Evolutionary conservation across 35 echinoderm and acorn worm genomes (phyloP).

Genomic region (Acanthaster planci): DNA sequence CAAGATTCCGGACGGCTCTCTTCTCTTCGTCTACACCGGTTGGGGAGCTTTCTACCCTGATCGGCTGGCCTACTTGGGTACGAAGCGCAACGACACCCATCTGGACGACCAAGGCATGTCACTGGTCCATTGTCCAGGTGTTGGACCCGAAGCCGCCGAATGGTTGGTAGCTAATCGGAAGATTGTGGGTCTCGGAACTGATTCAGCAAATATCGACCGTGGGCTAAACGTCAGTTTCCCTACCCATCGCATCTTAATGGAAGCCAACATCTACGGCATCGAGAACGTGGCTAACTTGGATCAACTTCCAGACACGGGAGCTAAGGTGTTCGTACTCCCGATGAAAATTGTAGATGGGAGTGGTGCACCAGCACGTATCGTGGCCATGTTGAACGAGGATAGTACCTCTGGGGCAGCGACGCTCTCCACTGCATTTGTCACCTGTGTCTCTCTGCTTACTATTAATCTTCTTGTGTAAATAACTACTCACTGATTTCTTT

Average conservation of each 20-base stretch:
- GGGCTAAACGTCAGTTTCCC: neutral
- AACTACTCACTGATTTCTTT: too few species aligned
- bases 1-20: conserved; percentile 2
- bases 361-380: too few species aligned
- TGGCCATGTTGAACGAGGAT: too few species aligned
- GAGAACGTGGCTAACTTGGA: conserved; percentile 49
- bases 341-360: too few species aligned
- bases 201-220: neutral
- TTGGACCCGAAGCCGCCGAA: conserved; percentile 10
- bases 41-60: conserved; percentile 38
- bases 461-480: too few species aligned
- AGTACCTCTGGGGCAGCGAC: too few species aligned
- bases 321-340: neutral
- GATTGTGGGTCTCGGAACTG: conserved; percentile 20
- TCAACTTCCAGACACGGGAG: conserved; percentile 35
- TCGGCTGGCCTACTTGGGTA: conserved; percentile 15
- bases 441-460: too few species aligned
- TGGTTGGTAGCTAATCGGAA: conserved; percentile 40
- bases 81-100: conserved; percentile 12
- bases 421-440: too few species aligned
- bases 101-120: neutral
- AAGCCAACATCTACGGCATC: conserved; percentile 30
- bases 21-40: conserved; percentile 33
- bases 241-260: conserved; percentile 9
- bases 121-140: conserved; percentile 29